Evolutionary conservation across 2,113 vertebrate species (phyloP), one percentile per base, ranked within the genome.

Genomic region (Chloebia gouldiae): DNA sequence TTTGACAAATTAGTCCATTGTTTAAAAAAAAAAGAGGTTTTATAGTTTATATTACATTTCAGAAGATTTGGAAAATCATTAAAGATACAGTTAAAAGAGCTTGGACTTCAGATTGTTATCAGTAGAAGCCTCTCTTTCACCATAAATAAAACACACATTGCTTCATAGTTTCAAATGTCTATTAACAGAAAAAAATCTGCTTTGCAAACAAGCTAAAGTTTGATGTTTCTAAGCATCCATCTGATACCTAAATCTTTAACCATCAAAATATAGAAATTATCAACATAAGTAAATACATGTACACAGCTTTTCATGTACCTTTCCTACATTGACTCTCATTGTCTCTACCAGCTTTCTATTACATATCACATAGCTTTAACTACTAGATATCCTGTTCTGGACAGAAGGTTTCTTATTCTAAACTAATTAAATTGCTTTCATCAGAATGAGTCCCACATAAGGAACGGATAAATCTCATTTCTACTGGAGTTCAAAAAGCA

Each of bases 1-100:
- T 97, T 92, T 91, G 33, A 90, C 27, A 94, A 76, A 81, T 56
- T 66, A 63, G 28, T 79, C 78, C 81, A 83, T 57, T 51, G 93
- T 79, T 16, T 1, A 15, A 61, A 60, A 73, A 5, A 51, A n/a
- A 9, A 5, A 15, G 40, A 89, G n/a, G 31, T 71, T 94, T 76
- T 73, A 78, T n/a, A 51, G 8, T 63, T 89, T 85, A 47, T 68
- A 53, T 80, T 37, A 84, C 63, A 84, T 96, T 87, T 82, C 78
- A 95, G 57, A 94, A 95, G 66, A 93, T 56, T 92, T 76, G 40
- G 66, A 77, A 97, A 92, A 90, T 60, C 51, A 80, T 57, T 93
- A 61, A 87, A 95, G 64, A 81, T 87, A 80, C 7, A 53, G 40
- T 81, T 81, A 80, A 71, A 93, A 92, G 56, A 92, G 76, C 83